Base-by-base conservation (phyloP, 2,113 vertebrate genomes). In the Dasypus novemcinctus region DNA sequence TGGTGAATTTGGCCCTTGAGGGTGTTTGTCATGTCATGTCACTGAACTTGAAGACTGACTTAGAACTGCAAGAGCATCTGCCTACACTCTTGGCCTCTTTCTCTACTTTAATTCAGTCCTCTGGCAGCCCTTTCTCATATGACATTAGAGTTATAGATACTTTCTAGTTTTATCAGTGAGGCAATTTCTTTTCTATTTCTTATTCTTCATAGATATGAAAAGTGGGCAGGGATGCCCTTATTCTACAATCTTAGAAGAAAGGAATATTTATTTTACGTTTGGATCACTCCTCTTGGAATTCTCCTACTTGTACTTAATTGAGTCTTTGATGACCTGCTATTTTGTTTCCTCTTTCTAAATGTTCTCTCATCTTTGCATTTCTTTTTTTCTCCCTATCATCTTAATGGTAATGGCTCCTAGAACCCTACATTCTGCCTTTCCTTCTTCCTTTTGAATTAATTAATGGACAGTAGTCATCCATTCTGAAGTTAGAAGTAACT, bases 401-500 rank as follows among this genome's bases (percentile, higher is more conserved):
- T 72, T 80, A 36, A 9, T 66, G 36, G 29, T 86, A 29, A 15
- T 79, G 33, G 5, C 72, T 94, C 2, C 29, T 80, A 25, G 57
- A 91, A 64, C 18, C 43, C 66, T 27, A 13, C 36, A 75, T 86
- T 95, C n/a, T 80, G 29, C 31, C 8, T 91, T 87, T 91, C 43
- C n/a, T 86, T 15, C 1, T 49, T 61, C 15, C 57, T 4, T 80
- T 69, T 78, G 69, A 69, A 78, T 82, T 54, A 54, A 66, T 85
- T 79, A 33, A 41, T 36, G 61, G 25, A 83, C 41, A 66, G 7
- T 23, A 63, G 17, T 64, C 43, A 52, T 66, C 21, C 49, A 59
- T 75, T 95, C 7, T 82, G 49, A 68, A 75, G 57, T 92, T 82
- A 87, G 33, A 87, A 87, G 49, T 75, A 87, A 74, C 11, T 74